Percentiles rank a stretch among this genome's conserved stretches.
phyloP scores from a whole-genome alignment of 2,888 invertebrate species.

The Lithophane semibrunnea region DNA sequence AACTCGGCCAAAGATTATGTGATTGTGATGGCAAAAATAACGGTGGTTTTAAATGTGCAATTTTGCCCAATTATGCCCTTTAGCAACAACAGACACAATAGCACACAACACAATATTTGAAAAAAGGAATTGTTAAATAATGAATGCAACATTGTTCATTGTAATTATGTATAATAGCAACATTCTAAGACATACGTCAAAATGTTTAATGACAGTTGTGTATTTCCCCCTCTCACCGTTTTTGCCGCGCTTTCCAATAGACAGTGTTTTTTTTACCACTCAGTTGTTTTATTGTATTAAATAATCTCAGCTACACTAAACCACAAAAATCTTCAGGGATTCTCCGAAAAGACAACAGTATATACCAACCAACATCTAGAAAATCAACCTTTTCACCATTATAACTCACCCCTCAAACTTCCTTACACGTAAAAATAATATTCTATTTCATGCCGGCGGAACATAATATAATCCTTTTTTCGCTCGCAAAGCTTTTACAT shows the following conservation, averaged over 20 bases:
- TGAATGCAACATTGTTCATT: no score
- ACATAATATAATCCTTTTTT: conserved; percentile 58
- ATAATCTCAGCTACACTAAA: no score
- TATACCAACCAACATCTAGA: background rate
- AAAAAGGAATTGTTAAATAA: background rate
- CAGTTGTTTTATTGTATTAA: no score
- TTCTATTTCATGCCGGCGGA: conserved; percentile 29
- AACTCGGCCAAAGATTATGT: no score
- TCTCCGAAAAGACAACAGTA: background rate
- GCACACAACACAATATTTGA: background rate
- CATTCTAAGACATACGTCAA: no score
- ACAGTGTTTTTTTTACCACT: no score
- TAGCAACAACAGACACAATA: background rate
- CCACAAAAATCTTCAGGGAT: background rate
- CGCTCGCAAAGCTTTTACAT: conserved; percentile 59
- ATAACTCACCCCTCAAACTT: conserved; percentile 25
- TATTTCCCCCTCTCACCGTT: no score
- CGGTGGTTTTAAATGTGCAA: background rate
- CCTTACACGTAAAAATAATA: conserved; percentile 16
- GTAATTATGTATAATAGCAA: no score
- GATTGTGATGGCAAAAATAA: no score
- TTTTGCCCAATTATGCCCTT: no score
- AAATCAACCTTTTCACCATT: background rate
- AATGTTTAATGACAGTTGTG: no score
- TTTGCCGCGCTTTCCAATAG: no score